phyloP scores from a whole-genome alignment of 2,888 invertebrate genomes.

The Pomacea canaliculata region DNA sequence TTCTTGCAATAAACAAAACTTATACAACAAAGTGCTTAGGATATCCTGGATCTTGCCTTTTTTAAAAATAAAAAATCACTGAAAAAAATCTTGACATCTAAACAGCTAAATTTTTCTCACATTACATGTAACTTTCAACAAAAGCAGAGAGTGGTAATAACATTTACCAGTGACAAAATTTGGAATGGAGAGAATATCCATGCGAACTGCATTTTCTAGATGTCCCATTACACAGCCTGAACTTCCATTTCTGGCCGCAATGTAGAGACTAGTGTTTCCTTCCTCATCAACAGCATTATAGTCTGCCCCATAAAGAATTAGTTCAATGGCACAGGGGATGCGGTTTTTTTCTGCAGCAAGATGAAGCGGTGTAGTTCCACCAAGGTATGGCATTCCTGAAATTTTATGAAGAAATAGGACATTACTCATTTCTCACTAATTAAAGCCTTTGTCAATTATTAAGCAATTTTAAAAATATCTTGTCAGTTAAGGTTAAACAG shows the following conservation, averaged over 20 bases:
- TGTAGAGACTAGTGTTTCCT: constrained; percentile 63
- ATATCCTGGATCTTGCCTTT: too few species aligned
- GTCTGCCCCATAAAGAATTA: constrained; percentile 67
- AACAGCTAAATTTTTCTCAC: too few species aligned
- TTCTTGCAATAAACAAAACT: too few species aligned
- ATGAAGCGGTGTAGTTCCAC: constrained; percentile 66
- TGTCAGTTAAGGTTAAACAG: too few species aligned
- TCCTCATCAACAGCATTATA: constrained; percentile 66
- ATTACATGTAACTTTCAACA: not conserved
- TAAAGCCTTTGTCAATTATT: too few species aligned
- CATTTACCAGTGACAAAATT: constrained; percentile 54
- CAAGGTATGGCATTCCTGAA: constrained; percentile 61
- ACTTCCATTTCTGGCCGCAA: constrained; percentile 59
- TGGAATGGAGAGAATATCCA: constrained; percentile 66
- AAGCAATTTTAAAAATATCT: too few species aligned
- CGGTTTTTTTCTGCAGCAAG: constrained; percentile 63
- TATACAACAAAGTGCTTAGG: too few species aligned
- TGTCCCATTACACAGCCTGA: constrained; percentile 61
- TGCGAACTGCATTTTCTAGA: constrained; percentile 63
- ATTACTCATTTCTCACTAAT: too few species aligned
- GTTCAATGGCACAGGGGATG: constrained; percentile 58
- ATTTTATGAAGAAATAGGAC: not conserved
- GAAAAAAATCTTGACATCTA: too few species aligned
- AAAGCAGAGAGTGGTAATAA: not conserved
- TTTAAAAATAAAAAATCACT: too few species aligned